Percentiles rank a stretch among this genome's conserved stretches.
These are phyloP conservation scores for Marmota monax DNA, from an alignment of 2,113 vertebrate genomes.

Conservation along the genomic window DNA sequence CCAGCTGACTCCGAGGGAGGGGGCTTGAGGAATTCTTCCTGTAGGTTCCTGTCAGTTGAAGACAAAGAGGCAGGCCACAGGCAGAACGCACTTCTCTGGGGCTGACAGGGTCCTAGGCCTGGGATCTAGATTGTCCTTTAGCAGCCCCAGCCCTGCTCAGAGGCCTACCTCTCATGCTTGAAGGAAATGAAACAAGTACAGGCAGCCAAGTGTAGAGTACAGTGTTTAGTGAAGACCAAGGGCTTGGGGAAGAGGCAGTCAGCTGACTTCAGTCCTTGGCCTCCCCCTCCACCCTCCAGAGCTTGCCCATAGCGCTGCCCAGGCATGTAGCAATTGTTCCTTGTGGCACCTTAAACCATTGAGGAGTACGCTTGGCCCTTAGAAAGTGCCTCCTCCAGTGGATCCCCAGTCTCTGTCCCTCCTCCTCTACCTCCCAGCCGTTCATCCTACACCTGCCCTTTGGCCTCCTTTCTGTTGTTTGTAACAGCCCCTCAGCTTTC, in stretches of 20 bases:
- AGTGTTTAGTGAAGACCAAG: conserved; percentile 9
- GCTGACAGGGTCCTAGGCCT: neutral
- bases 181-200: neutral
- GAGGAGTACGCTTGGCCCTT: neutral
- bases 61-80: conserved; percentile 65
- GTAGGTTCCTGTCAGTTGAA: conserved; percentile 60
- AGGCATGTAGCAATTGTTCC: neutral
- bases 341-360: neutral
- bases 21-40: conserved; percentile 69
- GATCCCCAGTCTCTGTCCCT: neutral
- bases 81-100: neutral
- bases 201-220: neutral
- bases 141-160: neutral
- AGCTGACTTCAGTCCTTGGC: neutral
- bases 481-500: neutral
- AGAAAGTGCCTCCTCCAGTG: neutral
- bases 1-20: conserved; percentile 69
- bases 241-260: conserved; percentile 8
- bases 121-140: neutral
- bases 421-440: neutral
- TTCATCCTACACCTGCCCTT: neutral
- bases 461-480: neutral
- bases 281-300: neutral
- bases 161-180: neutral
- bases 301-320: neutral